Conservation (phyloP, 2,113 vertebrate species). For the Uropsilus gracilis region DNA sequence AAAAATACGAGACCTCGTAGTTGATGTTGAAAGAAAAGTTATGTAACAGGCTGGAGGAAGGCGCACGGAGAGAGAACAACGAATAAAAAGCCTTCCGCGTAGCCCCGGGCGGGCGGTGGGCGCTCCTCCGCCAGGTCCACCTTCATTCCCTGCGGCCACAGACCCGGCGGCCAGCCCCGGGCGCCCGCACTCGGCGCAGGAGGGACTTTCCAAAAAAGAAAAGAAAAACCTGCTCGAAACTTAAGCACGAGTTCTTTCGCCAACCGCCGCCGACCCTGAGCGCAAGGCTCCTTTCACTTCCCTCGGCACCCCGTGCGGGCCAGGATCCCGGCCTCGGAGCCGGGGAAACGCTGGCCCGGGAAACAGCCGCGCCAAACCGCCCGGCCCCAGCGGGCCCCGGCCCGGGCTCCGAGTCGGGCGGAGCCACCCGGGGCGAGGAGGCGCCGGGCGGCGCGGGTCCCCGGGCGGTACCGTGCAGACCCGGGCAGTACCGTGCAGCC, state of each 20-base stretch:
- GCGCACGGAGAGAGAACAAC: neutral
- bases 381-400: neutral
- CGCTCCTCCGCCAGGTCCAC: neutral
- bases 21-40: conserved; percentile 61
- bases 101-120: neutral
- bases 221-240: conserved; percentile 46
- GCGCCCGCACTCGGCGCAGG: neutral
- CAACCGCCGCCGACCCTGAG: neutral
- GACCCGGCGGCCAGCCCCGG: conserved; percentile 25
- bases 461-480: neutral
- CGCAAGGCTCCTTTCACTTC: neutral
- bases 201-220: neutral
- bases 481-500: conserved; percentile 16
- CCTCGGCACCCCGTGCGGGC: neutral
- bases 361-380: neutral
- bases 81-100: neutral
- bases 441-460: neutral
- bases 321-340: neutral
- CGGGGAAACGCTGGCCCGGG: neutral
- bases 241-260: conserved; percentile 42
- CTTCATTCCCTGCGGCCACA: neutral
- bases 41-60: neutral
- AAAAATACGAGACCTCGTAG: neutral
- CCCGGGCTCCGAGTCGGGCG: neutral
- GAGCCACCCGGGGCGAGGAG: neutral